A percentile compares a stretch with the other conserved stretches of the same genome.
Evolutionary conservation across 2,797 vertebrate genomes (phyloP).

Genomic region (Lutjanus argentimaculatus): DNA sequence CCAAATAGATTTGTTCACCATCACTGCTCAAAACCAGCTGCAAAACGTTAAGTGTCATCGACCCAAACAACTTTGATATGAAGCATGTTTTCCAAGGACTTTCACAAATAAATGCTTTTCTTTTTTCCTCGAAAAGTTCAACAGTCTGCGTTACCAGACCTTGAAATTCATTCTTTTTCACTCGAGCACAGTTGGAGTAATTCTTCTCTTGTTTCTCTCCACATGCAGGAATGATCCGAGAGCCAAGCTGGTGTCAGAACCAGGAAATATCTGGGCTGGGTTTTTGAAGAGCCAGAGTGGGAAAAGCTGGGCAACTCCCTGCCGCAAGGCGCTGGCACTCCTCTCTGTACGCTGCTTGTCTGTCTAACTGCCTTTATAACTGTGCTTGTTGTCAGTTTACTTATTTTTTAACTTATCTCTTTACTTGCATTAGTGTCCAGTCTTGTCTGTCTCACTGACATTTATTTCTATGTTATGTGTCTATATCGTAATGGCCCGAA

Average conservation of each 20-base stretch:
- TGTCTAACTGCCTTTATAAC: slow-evolving; percentile 30
- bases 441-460: not conserved
- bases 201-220: slow-evolving; percentile 67
- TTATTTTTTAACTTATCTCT: slow-evolving; percentile 4
- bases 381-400: slow-evolving; percentile 27
- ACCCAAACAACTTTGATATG: slow-evolving; percentile 58
- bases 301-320: slow-evolving; percentile 75
- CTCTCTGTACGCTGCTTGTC: slow-evolving; percentile 32
- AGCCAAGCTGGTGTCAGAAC: slow-evolving; percentile 79
- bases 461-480: not conserved
- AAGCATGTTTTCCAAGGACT: slow-evolving; percentile 63
- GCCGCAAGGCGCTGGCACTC: slow-evolving; percentile 60
- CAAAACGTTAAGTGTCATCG: slow-evolving; percentile 65
- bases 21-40: slow-evolving; percentile 58
- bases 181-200: slow-evolving; percentile 59
- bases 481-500: not conserved
- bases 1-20: not conserved
- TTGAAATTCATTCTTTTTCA: slow-evolving; percentile 65
- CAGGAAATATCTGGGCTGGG: slow-evolving; percentile 80
- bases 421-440: not conserved
- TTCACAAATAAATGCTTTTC: slow-evolving; percentile 51
- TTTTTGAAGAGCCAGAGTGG: slow-evolving; percentile 64
- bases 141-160: slow-evolving; percentile 61
- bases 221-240: slow-evolving; percentile 40
- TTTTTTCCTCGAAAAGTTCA: slow-evolving; percentile 41